These are phyloP conservation scores for Euplexia lucipara DNA, from an alignment of 2,888 invertebrate genomes.

Conservation along the genomic window DNA sequence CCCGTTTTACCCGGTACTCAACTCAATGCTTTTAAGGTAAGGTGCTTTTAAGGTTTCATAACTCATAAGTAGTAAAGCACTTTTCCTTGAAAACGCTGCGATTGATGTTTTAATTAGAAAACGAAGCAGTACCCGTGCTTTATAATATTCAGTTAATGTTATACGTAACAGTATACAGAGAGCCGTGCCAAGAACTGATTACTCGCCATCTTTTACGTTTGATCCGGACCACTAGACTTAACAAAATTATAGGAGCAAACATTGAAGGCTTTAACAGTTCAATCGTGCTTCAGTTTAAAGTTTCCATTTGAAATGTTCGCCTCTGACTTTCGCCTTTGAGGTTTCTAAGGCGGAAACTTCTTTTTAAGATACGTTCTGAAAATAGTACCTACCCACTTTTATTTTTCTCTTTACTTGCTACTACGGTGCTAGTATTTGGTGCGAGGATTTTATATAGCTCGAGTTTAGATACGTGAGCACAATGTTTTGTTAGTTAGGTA, in stretches of 20 bases:
- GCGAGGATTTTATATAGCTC: conserved; percentile 38
- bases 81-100: conserved; percentile 9
- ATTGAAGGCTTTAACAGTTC: conserved; percentile 76
- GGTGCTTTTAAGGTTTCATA: background rate
- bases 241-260: conserved; percentile 76
- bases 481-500: conserved; percentile 36
- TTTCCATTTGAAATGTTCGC: conserved; percentile 81
- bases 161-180: conserved; percentile 12
- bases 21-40: too few species aligned
- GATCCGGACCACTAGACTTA: conserved; percentile 69
- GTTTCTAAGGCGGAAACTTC: conserved; percentile 82
- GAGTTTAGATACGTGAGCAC: conserved; percentile 30
- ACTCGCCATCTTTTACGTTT: conserved; percentile 55
- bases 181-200: conserved; percentile 54
- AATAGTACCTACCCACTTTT: conserved; percentile 75
- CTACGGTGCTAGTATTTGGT: conserved; percentile 57
- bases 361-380: conserved; percentile 75
- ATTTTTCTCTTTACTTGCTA: conserved; percentile 69
- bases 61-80: conserved; percentile 13
- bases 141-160: conserved; percentile 24
- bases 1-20: too few species aligned
- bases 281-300: conserved; percentile 77
- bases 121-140: background rate
- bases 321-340: conserved; percentile 84
- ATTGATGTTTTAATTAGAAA: conserved; percentile 42